Evolutionary conservation across 2,888 invertebrate species (phyloP), one percentile per base, ranked within the genome.

Genomic region (Apotomis capreana): DNA sequence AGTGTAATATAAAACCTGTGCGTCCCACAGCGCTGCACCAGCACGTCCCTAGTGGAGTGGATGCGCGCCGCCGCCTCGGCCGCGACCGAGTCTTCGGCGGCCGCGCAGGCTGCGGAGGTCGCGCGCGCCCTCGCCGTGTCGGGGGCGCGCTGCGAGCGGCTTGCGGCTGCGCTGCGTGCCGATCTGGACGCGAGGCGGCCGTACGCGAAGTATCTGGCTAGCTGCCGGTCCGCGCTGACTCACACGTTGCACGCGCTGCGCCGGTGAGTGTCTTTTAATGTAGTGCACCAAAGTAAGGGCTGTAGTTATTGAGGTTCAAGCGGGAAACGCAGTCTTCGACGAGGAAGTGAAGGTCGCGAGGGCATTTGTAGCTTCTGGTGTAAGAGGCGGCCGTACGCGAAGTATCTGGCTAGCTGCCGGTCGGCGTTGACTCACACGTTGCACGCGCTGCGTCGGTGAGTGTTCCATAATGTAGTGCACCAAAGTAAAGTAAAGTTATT

Each of bases 131-230:
- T 80, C 40, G 68, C 77, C 4, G 75, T 74, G 5, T 68, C 76
- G 44, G 74, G 75, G 55, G 77, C 80, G 73, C 78, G 81, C 51
- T 79, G 75, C 65, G 84, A 82, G 9, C 83, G 91, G 0, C 85
- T 91, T 15, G 90, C 89, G 1, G 89, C 87, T 13, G 88, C 91
- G 3, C 81, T 92, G 79, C 81, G 90, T 0, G 87, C 89, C 3
- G 92, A 92, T 80, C 84, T 92, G n/a, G 89, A 91, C 15, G 91
- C 92, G 61, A 76, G 91, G 46, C 77, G 91, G 0, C 91, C 92
- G 65, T 92, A 92, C 81, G 89, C 90, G 57, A 86, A 90, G 62
- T 91, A 92, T 79, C 84, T 92, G 0, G 87, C 91, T 44, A 82
- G 86, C 12, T 90, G 90, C 74, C 77, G 91, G 51, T 83, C 90